Percentiles rank a stretch among this genome's conserved stretches.
These are phyloP conservation scores for Otus sunia DNA, from an alignment of 2,113 vertebrate species.

Conservation along the genomic window DNA sequence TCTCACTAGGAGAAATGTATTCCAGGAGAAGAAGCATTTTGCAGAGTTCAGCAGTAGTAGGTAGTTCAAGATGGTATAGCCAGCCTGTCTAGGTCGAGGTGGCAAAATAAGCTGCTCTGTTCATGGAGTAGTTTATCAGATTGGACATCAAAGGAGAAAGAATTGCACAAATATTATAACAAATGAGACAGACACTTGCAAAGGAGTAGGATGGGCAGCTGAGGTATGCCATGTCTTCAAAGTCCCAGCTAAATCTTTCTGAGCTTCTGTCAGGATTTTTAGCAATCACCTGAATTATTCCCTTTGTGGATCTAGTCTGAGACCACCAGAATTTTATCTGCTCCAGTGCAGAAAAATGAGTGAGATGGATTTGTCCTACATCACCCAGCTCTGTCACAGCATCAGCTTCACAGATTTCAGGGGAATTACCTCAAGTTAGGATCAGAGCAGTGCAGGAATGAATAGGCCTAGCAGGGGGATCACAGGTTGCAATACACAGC, in stretches of 20 bases:
- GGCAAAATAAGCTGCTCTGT: background rate
- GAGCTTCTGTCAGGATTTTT: background rate
- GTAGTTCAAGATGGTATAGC: background rate
- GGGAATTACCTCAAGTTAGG: background rate
- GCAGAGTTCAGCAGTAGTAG: background rate
- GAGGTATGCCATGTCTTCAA: background rate
- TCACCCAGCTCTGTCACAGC: background rate
- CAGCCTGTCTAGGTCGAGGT: fast-evolving
- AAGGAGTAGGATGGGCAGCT: background rate
- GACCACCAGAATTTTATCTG: background rate
- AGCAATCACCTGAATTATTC: background rate
- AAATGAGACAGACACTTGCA: background rate
- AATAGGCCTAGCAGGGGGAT: background rate
- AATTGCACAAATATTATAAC: background rate
- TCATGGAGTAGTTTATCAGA: background rate
- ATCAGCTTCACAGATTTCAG: background rate
- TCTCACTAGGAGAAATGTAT: background rate
- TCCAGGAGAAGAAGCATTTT: background rate
- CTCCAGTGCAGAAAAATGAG: background rate
- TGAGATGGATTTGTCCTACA: background rate
- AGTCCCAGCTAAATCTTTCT: background rate
- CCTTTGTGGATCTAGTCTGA: background rate
- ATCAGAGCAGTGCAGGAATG: background rate
- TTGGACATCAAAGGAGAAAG: background rate
- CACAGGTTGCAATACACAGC: background rate